Conservation (phyloP, 2,797 vertebrate genomes). For the Lepidocolaptes lacrymiger region DNA sequence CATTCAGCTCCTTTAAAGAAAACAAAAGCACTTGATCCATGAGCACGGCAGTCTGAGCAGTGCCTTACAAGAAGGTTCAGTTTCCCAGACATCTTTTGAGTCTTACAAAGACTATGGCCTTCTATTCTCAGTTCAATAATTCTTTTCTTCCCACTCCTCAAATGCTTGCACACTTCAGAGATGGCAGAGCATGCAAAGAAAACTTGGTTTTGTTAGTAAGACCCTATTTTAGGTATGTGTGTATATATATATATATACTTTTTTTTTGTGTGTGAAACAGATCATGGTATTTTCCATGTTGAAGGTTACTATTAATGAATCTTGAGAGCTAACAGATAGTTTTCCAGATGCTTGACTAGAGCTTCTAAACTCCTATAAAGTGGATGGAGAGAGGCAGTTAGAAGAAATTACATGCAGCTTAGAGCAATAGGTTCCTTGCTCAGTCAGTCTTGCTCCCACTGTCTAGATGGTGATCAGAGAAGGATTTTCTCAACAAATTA, state of each 20-base stretch:
- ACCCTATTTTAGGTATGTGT: neutral
- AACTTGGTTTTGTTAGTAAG: neutral
- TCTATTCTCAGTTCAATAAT: constrained; percentile 46
- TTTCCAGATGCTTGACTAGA: neutral
- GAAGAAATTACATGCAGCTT: neutral
- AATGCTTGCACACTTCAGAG: constrained; percentile 4
- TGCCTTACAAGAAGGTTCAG: neutral
- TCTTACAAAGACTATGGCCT: neutral
- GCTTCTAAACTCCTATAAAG: neutral
- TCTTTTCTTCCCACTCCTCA: neutral
- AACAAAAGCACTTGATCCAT: neutral
- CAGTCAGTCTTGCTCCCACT: neutral
- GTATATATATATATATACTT: neutral
- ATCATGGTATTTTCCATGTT: neutral
- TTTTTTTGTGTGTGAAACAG: neutral
- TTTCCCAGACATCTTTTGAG: constrained; percentile 32
- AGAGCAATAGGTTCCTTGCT: neutral
- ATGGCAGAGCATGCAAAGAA: neutral
- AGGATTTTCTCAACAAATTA: neutral
- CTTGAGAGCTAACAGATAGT: neutral
- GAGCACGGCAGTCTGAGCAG: neutral
- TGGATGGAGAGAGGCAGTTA: neutral
- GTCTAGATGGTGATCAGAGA: neutral
- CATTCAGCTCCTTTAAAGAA: constrained; percentile 9
- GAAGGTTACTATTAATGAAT: neutral